Evolutionary conservation across 2,888 invertebrate genomes (phyloP).

Genomic region (Monochamus alternatus): DNA sequence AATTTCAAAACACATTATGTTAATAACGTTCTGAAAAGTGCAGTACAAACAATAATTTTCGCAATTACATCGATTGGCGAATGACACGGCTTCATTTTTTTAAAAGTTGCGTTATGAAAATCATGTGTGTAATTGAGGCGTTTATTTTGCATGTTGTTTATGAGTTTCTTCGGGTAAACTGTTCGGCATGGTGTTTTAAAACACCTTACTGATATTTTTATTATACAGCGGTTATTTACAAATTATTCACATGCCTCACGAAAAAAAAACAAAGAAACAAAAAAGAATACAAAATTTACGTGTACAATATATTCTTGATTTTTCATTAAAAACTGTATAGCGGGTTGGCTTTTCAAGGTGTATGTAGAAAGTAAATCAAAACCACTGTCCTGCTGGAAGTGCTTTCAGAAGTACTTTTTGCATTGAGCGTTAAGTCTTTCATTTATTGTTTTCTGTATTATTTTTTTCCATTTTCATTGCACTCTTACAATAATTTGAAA

Average conservation of each 20-base stretch:
- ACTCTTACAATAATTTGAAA: too few relatives aligned
- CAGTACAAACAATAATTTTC: constrained; percentile 45
- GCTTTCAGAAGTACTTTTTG: too few relatives aligned
- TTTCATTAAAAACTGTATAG: too few relatives aligned
- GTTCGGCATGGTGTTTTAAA: neutral
- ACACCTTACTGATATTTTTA: neutral
- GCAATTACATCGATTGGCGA: constrained; percentile 52
- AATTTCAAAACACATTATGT: constrained; percentile 53
- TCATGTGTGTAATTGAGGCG: constrained; percentile 32
- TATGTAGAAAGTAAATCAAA: too few relatives aligned
- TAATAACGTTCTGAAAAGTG: constrained; percentile 51
- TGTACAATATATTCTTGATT: too few relatives aligned
- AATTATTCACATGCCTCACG: neutral
- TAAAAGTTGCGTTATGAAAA: constrained; percentile 32
- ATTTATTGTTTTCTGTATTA: too few relatives aligned
- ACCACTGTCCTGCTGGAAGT: too few relatives aligned
- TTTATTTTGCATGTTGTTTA: constrained; percentile 25
- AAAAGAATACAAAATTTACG: too few relatives aligned
- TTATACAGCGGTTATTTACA: neutral
- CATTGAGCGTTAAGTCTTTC: too few relatives aligned
- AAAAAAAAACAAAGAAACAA: neutral
- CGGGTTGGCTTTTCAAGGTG: too few relatives aligned
- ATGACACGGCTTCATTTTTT: constrained; percentile 48
- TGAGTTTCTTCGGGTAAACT: neutral
- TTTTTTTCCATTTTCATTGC: too few relatives aligned